Base-by-base conservation (phyloP, 2,888 invertebrate genomes). In the Drosophila kanekoi region DNA sequence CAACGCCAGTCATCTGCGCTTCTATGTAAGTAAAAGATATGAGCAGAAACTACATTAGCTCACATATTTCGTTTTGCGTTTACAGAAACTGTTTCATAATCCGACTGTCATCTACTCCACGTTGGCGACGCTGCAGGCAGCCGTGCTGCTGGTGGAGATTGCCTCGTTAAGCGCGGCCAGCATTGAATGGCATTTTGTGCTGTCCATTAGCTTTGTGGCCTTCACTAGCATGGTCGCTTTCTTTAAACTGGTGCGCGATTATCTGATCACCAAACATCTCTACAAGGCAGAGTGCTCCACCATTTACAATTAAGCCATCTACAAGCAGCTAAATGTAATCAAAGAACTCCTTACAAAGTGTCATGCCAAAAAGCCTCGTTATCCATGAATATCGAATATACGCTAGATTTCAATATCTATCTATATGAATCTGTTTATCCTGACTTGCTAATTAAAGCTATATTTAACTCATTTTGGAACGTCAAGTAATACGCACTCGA, bases 171-270 rank as follows among this genome's bases (percentile, higher is more conserved):
- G 97, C 81, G 94, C 96, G 74, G 94, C 96, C 78, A 95, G 96
- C 14, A 94, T 95, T 40, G 96, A 98, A 81, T 99, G 99, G 99
- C 97, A 98, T 93, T 96, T 97, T 91, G 95, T 98, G 67, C 92
- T 98, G 48, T 96, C 98, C 2, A 94, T 98, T 83, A 95, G 97
- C 5, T 94, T 98, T 66, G 93, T 99, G 48, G 94, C 98, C 37
- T 96, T 98, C 90, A 96, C 97, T 72, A 98, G 98, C 92, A 98
- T 98, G 92, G 96, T 97, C 89, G 96, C 97, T 0, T 93, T 99
- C 45, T 99, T 98, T 92, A 97, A 98, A 93, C 94, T 98, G 78
- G 94, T 96, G 33, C 94, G 98, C 44, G 98, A 98, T 92, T 97
- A 96, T 90, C 93, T 98, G 4, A 95, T 98, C 33, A 95, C 97